Evolutionary conservation across 2,113 vertebrate genomes (phyloP).

Genomic region (Boulengeromyrus knoepffleri): DNA sequence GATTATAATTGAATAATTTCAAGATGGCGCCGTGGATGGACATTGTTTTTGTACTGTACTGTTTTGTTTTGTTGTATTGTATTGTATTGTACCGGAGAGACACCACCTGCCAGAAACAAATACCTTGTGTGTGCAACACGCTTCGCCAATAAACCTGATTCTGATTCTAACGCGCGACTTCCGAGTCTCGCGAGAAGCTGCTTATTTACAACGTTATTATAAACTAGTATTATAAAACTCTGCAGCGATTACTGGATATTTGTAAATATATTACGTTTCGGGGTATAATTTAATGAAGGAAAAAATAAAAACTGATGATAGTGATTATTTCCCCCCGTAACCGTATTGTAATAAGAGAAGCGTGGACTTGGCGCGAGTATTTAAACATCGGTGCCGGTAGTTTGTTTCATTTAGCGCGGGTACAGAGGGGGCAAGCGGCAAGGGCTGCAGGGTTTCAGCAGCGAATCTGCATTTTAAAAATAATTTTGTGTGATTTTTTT

Average conservation of each 20-base stretch:
- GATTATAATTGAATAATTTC: neutral
- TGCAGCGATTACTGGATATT: neutral
- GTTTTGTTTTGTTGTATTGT: too few relatives aligned
- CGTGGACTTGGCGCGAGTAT: neutral
- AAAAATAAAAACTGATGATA: neutral
- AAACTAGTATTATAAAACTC: neutral
- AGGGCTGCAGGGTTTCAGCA: neutral
- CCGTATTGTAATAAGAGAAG: neutral
- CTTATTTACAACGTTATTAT: neutral
- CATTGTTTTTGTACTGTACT: too few relatives aligned
- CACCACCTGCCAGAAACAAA: too few relatives aligned
- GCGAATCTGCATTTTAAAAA: neutral
- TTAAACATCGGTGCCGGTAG: neutral
- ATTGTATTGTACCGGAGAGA: too few relatives aligned
- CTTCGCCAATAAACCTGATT: too few relatives aligned
- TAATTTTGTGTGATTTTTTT: neutral
- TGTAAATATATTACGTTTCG: neutral
- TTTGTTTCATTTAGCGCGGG: neutral
- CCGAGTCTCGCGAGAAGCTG: neutral
- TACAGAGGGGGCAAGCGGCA: neutral
- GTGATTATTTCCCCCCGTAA: neutral
- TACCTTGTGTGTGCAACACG: too few relatives aligned
- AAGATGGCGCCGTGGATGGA: too few relatives aligned
- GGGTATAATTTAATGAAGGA: neutral
- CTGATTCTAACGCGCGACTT: neutral